Conservation (phyloP, 2,113 vertebrate genomes). For the Amazona vittata region DNA sequence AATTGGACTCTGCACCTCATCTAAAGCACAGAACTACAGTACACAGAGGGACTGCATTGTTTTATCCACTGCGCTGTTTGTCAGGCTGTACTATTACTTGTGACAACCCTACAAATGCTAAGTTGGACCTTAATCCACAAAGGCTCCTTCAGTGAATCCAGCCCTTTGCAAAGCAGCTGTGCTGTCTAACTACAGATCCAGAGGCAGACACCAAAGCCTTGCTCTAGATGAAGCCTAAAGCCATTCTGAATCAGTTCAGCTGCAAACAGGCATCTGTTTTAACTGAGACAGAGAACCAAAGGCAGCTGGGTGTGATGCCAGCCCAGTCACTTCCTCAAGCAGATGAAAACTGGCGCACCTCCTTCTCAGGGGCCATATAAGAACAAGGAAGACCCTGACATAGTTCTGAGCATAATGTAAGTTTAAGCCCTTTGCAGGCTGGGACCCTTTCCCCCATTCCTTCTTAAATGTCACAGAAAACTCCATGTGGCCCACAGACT, state of each 20-base stretch:
- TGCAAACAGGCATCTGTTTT: not conserved
- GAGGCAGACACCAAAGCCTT: not conserved
- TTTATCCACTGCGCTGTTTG: not conserved
- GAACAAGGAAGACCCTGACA: not conserved
- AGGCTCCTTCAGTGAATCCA: not conserved
- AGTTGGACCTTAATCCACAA: not conserved
- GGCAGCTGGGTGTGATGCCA: not conserved
- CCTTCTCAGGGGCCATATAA: rapidly evolving
- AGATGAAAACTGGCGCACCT: not conserved
- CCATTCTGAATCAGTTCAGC: not conserved
- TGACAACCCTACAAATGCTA: not conserved
- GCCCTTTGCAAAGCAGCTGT: not conserved
- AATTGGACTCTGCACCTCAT: not conserved
- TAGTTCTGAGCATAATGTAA: not conserved
- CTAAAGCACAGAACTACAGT: not conserved
- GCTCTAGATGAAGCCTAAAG: not conserved
- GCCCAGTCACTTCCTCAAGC: not conserved
- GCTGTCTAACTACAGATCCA: not conserved
- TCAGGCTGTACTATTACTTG: not conserved
- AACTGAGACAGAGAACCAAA: not conserved
- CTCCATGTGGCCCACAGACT: not conserved
- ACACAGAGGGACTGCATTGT: not conserved
- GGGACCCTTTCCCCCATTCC: not conserved
- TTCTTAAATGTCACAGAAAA: not conserved
- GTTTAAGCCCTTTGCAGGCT: not conserved